Conservation (phyloP, 1,140 invertebrate species). For the Ostrea edulis region DNA sequence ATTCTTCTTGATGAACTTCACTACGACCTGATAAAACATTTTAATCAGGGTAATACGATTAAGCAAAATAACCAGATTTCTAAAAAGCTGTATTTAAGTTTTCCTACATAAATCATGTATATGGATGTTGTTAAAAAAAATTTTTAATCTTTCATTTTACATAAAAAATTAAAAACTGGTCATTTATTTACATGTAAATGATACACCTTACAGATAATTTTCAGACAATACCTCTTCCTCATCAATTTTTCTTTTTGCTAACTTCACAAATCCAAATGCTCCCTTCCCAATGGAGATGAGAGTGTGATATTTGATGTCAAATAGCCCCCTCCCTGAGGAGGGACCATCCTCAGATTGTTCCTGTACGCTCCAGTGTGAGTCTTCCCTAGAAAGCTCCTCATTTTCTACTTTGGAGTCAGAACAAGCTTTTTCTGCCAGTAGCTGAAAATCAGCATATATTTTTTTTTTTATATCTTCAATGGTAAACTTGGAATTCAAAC, state of each 20-base stretch:
- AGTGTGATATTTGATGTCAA: conserved; percentile 85
- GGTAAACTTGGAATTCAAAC: neutral
- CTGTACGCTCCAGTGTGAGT: conserved; percentile 8
- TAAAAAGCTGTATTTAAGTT: too few relatives aligned
- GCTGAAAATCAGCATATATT: conserved; percentile 44
- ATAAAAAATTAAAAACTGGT: too few relatives aligned
- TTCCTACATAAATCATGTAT: too few relatives aligned
- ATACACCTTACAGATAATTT: too few relatives aligned
- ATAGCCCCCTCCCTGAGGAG: conserved; percentile 82
- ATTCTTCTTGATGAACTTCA: conserved; percentile 87
- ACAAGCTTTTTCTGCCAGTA: conserved; percentile 56
- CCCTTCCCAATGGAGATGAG: conserved; percentile 87
- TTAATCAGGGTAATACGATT: too few relatives aligned
- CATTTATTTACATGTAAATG: too few relatives aligned
- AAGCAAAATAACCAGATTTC: too few relatives aligned
- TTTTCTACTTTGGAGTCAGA: conserved; percentile 58
- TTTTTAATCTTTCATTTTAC: too few relatives aligned
- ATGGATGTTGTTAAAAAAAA: too few relatives aligned
- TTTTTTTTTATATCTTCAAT: neutral
- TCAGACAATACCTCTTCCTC: conserved; percentile 80
- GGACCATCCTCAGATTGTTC: conserved; percentile 80
- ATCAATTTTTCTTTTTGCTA: conserved; percentile 84
- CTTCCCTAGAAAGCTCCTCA: conserved; percentile 28
- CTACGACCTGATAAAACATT: conserved; percentile 83
- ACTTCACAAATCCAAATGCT: conserved; percentile 88